Percentiles rank a stretch among this genome's conserved stretches.
phyloP scores from a whole-genome alignment of 2,113 vertebrate genomes.

The Campylomormyrus numenius region DNA sequence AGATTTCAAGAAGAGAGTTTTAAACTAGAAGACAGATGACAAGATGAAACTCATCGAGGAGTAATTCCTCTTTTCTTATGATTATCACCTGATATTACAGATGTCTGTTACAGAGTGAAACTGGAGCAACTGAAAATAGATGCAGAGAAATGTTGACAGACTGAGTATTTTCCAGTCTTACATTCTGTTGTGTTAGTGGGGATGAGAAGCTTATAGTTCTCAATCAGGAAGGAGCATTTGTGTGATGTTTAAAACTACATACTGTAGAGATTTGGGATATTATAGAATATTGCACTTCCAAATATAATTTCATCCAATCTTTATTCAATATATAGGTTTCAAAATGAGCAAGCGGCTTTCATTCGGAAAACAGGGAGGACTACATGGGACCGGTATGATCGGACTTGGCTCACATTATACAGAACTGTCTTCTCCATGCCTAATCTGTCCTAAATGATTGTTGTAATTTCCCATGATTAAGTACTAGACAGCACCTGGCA shows the following conservation, averaged over 20 bases:
- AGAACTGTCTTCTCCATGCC: neutral
- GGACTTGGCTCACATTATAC: neutral
- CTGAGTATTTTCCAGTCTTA: neutral
- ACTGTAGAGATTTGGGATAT: neutral
- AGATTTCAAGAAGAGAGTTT: neutral
- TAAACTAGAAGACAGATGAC: neutral
- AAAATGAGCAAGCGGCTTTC: constrained; percentile 68
- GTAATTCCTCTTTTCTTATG: neutral
- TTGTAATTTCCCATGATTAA: neutral
- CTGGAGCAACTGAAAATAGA: neutral
- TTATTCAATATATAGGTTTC: constrained; percentile 64
- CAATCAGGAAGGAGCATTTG: neutral
- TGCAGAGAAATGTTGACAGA: constrained; percentile 14
- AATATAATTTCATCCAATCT: constrained; percentile 34
- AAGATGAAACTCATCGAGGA: neutral
- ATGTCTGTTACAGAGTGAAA: neutral
- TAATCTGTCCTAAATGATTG: neutral
- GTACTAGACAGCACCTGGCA: neutral
- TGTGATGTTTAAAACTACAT: neutral
- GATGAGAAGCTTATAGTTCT: neutral
- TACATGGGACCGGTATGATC: constrained; percentile 69
- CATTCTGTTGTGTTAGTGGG: constrained; percentile 18
- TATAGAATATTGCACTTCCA: neutral
- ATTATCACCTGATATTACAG: neutral
- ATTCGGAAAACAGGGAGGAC: constrained; percentile 72